A percentile compares a stretch with the other conserved stretches of the same genome.
Evolutionary conservation across 2,113 vertebrate species (phyloP).

Genomic region (Salvelinus sp.): DNA sequence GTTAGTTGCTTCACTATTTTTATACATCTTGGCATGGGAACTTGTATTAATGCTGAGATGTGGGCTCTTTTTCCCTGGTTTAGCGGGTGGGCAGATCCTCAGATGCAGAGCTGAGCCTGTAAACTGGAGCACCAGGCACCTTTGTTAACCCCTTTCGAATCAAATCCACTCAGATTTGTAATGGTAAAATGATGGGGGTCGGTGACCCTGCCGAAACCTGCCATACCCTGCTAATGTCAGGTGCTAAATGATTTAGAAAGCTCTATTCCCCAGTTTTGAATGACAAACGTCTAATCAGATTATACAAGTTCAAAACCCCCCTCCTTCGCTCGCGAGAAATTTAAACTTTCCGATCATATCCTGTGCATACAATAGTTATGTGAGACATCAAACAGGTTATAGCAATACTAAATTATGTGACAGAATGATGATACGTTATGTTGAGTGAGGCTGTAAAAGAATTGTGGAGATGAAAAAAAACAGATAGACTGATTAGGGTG

Average conservation of each 20-base stretch:
- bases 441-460: no score
- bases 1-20: slow-evolving; percentile 34
- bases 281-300: neutral
- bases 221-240: slow-evolving; percentile 1
- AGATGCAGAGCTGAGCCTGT: slow-evolving; percentile 3
- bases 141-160: slow-evolving; percentile 22
- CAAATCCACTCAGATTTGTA: neutral
- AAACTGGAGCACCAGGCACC: neutral
- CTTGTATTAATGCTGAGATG: neutral
- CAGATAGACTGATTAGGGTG: no score
- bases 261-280: neutral
- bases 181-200: slow-evolving; percentile 20
- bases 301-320: no score
- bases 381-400: no score
- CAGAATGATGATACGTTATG: no score
- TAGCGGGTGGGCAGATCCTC: slow-evolving; percentile 13
- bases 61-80: slow-evolving; percentile 27
- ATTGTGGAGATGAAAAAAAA: no score
- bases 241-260: slow-evolving; percentile 17
- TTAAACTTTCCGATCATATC: no score
- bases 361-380: no score
- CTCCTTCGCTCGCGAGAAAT: no score
- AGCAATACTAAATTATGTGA: no score
- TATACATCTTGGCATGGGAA: slow-evolving; percentile 27
- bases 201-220: slow-evolving; percentile 16